phyloP scores from a whole-genome alignment of 2,888 invertebrate species.

The Ypsolopha sequella region DNA sequence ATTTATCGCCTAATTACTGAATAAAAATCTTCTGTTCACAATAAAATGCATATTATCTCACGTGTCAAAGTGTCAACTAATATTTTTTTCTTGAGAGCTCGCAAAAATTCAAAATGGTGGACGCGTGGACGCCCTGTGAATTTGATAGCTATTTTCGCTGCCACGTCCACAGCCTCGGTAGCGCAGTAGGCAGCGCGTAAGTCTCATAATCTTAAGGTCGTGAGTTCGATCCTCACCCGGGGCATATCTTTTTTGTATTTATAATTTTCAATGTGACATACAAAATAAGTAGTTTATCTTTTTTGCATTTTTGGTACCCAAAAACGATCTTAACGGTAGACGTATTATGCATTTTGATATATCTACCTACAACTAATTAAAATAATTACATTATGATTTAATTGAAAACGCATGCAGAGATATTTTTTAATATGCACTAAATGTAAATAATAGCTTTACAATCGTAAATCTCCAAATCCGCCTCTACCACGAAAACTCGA shows the following conservation, averaged over 20 bases:
- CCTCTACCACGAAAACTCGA: too few species aligned
- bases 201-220: conserved; percentile 95
- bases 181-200: conserved; percentile 93
- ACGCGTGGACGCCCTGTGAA: not conserved
- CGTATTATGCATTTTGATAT: not conserved
- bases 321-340: not conserved
- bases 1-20: too few species aligned
- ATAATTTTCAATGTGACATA: not conserved
- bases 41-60: too few species aligned
- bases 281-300: not conserved
- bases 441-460: too few species aligned
- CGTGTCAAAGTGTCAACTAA: too few species aligned
- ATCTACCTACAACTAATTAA: not conserved
- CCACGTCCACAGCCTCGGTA: conserved; percentile 72
- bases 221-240: conserved; percentile 96
- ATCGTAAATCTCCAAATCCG: too few species aligned
- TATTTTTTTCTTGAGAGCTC: too few species aligned
- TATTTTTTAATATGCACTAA: too few species aligned
- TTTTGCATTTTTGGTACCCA: not conserved
- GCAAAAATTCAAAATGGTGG: conserved; percentile 1
- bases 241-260: conserved; percentile 64
- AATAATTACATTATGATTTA: too few species aligned
- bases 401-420: too few species aligned
- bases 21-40: too few species aligned
- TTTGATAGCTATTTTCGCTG: not conserved